Evolutionary conservation across 2,888 invertebrate genomes (phyloP).

Genomic region (Clusia tigrina): DNA sequence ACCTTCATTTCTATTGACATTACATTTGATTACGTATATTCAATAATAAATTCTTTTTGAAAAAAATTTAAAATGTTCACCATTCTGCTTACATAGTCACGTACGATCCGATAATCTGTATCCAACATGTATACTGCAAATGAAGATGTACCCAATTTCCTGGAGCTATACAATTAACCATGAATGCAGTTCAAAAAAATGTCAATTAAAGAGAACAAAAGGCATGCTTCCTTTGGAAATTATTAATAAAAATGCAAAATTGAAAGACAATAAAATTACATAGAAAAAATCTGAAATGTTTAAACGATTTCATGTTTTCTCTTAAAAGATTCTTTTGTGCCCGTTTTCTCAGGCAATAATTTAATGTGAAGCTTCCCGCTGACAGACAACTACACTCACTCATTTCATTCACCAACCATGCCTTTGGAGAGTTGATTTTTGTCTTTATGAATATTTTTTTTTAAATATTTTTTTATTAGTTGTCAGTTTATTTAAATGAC

Average conservation of each 20-base stretch:
- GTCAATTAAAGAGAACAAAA: slow-evolving; percentile 37
- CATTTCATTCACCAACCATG: too few species aligned
- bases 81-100: too few species aligned
- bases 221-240: not conserved
- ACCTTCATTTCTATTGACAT: too few species aligned
- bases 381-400: not conserved
- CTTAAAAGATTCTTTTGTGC: slow-evolving; percentile 15
- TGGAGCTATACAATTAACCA: too few species aligned
- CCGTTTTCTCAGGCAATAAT: not conserved
- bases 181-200: too few species aligned
- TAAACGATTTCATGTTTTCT: not conserved
- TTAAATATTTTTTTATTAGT: slow-evolving; percentile 6
- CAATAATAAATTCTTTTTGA: too few species aligned
- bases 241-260: not conserved
- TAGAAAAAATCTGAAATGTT: not conserved
- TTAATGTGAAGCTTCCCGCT: slow-evolving; percentile 12
- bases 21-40: too few species aligned
- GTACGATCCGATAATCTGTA: too few species aligned
- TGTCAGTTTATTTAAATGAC: slow-evolving; percentile 12
- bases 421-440: not conserved
- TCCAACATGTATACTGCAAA: too few species aligned
- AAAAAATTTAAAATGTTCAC: too few species aligned
- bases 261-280: slow-evolving; percentile 8
- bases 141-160: too few species aligned
- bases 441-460: not conserved